phyloP scores from a whole-genome alignment of 2,888 invertebrate species.

The Serrognathus titanus region DNA sequence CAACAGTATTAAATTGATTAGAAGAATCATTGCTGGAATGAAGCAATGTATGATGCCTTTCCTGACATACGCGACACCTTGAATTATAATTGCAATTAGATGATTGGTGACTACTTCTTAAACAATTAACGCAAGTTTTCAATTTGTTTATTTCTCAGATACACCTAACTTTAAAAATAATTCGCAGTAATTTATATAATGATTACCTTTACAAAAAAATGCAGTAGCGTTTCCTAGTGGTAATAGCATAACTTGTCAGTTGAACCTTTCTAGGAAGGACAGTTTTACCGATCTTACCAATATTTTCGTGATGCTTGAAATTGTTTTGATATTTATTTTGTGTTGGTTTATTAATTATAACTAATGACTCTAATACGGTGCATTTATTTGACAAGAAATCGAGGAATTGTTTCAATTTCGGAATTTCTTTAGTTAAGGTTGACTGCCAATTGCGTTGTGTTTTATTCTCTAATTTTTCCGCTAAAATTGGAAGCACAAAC shows the following conservation, averaged over 20 bases:
- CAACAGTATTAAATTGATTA: background rate
- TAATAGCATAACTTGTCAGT: background rate
- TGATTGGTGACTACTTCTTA: background rate
- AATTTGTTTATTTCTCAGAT: background rate
- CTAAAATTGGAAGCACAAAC: conserved; percentile 1
- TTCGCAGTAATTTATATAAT: background rate
- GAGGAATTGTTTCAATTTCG: background rate
- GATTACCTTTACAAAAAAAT: background rate
- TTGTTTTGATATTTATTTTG: too few species aligned
- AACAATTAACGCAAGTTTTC: conserved; percentile 5
- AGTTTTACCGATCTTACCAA: too few species aligned
- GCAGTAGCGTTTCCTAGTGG: background rate
- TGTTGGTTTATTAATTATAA: background rate
- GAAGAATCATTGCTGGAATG: background rate
- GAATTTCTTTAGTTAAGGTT: background rate
- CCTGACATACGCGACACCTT: conserved; percentile 2
- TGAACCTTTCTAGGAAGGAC: too few species aligned
- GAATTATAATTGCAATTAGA: background rate
- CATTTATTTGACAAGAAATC: conserved; percentile 3
- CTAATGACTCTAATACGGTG: background rate
- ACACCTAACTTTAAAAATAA: background rate
- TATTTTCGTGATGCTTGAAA: too few species aligned
- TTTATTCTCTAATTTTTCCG: background rate
- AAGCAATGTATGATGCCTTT: conserved; percentile 6
- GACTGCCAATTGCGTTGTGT: background rate